phyloP scores from a whole-genome alignment of 2,113 vertebrate genomes.

The Leptobrachium leishanense region DNA sequence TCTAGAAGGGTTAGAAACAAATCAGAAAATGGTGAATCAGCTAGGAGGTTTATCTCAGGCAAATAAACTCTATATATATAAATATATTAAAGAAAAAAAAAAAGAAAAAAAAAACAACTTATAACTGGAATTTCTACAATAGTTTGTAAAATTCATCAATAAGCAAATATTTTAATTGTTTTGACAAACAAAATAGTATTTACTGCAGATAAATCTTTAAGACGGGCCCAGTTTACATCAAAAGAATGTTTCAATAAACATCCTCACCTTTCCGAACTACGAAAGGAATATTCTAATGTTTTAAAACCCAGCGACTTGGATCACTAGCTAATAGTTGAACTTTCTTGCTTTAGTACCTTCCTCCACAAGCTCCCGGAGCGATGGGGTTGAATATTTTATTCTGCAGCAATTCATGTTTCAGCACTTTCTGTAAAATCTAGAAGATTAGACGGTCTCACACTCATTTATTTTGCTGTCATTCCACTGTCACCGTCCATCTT shows the following conservation, averaged over 20 bases:
- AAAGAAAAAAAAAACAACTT: background rate
- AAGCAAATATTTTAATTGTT: constrained; percentile 61
- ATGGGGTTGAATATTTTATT: background rate
- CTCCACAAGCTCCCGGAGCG: background rate
- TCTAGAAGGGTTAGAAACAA: constrained; percentile 33
- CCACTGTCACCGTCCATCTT: constrained; percentile 56
- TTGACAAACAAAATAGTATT: constrained; percentile 71
- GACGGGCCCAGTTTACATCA: constrained; percentile 63
- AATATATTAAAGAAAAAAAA: too few relatives aligned
- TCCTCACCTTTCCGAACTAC: constrained; percentile 32
- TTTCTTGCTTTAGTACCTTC: background rate
- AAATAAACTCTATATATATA: constrained; percentile 55
- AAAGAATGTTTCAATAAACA: constrained; percentile 26
- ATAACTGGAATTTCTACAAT: constrained; percentile 55
- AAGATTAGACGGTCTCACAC: constrained; percentile 52
- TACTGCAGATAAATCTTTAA: constrained; percentile 57
- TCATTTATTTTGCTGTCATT: constrained; percentile 60
- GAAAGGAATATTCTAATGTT: constrained; percentile 41
- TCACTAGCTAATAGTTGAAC: constrained; percentile 7
- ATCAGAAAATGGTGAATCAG: constrained; percentile 65
- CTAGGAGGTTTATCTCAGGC: constrained; percentile 68
- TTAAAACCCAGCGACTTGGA: constrained; percentile 8
- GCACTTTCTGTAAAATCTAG: constrained; percentile 56
- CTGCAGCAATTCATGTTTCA: constrained; percentile 40
- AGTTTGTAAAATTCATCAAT: background rate